These are phyloP conservation scores for Andrena cerasifolii DNA, from an alignment of 1,140 invertebrate species.

Conservation along the genomic window DNA sequence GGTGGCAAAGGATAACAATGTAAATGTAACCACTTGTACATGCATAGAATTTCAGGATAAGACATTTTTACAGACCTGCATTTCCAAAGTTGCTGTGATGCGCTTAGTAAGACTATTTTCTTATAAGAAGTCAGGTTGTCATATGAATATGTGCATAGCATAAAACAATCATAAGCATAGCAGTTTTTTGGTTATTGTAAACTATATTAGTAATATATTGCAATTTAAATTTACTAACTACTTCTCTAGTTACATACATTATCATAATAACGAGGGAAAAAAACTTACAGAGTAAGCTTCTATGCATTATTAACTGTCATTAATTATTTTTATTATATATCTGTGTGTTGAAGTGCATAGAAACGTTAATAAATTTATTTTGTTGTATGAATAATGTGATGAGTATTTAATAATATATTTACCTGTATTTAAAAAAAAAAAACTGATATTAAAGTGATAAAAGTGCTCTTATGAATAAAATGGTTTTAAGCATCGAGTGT, in stretches of 20 bases:
- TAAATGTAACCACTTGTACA: constrained; percentile 45
- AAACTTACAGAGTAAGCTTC: constrained; percentile 4
- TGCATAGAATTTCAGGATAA: constrained; percentile 62
- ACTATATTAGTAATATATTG: constrained; percentile 70
- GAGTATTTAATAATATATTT: constrained; percentile 19
- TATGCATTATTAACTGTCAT: not conserved
- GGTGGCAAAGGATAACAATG: constrained; percentile 2
- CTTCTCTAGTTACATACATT: constrained; percentile 53
- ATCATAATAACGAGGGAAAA: not conserved
- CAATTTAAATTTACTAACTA: constrained; percentile 55
- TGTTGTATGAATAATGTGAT: constrained; percentile 4
- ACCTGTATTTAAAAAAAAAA: constrained; percentile 17
- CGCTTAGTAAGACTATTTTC: constrained; percentile 75
- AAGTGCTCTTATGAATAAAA: constrained; percentile 36
- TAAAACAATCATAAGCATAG: constrained; percentile 61
- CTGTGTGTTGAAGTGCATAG: not conserved
- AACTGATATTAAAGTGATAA: not conserved
- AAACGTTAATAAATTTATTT: constrained; percentile 28
- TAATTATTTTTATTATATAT: constrained; percentile 26
- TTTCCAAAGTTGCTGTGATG: constrained; percentile 77
- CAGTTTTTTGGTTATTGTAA: constrained; percentile 70
- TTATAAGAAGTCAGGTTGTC: constrained; percentile 64
- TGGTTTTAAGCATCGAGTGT: not conserved
- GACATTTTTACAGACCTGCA: constrained; percentile 70
- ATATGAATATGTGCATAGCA: constrained; percentile 61